Base-by-base conservation (phyloP, 2,888 invertebrate species). In the Choristoneura rosaceana region DNA sequence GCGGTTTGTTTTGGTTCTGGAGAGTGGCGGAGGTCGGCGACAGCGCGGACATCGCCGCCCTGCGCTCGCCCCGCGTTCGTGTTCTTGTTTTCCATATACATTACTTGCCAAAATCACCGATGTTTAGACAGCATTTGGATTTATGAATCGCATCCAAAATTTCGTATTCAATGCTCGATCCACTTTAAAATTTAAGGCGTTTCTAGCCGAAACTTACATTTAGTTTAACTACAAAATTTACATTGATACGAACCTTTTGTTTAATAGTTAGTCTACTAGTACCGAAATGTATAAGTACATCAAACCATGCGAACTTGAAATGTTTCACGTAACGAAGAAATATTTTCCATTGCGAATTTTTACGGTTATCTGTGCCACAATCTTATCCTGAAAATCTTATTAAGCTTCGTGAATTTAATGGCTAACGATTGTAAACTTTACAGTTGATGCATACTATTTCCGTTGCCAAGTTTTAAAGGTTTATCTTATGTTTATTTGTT, bases 41-140 rank as follows among this genome's bases (percentile, higher is more conserved):
- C 83, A 82, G 87, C 86, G 74, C 87, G 80, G 78, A 74, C 80
- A 83, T 88, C 90, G 79, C 90, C 88, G 83, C 88, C 89, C 84
- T 75, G 69, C 77, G 76, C 80, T 79, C 73, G 34, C 38, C 43
- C 78, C 73, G 45, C 62, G 12, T 70, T 85, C 87, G 84, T 84
- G 85, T 83, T 85, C 79, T 81, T 81, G 81, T 85, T 83, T 80
- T 79, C 76, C 81, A 80, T 81, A 81, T 63, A 75, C 68, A 73
- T 83, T 83, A 84, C 86, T 84, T 80, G 80, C 80, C 79, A 81
- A 85, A 84, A 82, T 84, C 77, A 73, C 79, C 80, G 80, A 84
- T 83, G 82, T 77, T 76, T 75, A 80, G 78, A 74, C 77, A 78
- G 78, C 73, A 52, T 64, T 68, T 41, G 17, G 50, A 68, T 68